phyloP scores from a whole-genome alignment of 2,888 invertebrate genomes.

The Meghimatium bilineatum region DNA sequence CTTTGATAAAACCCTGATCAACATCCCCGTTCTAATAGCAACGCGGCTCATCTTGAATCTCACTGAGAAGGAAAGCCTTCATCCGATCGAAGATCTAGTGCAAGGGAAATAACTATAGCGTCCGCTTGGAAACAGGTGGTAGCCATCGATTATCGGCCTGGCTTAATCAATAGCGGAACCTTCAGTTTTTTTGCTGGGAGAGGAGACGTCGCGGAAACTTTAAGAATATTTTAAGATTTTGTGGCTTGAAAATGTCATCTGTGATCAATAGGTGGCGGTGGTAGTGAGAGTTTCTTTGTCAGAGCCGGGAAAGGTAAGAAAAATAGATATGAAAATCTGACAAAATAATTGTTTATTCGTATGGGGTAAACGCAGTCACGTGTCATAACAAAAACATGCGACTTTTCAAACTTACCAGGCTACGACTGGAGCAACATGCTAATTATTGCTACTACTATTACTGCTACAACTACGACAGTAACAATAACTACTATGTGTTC shows the following conservation, averaged over 20 bases:
- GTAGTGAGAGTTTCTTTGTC: conserved; percentile 14
- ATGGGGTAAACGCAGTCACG: neutral
- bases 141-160: conserved; percentile 43
- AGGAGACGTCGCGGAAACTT: conserved; percentile 5
- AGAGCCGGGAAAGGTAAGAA: neutral
- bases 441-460: neutral
- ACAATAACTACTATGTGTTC: neutral
- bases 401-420: neutral
- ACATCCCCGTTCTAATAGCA: neutral
- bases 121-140: conserved; percentile 41
- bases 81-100: conserved; percentile 34
- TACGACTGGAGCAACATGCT: no score
- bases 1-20: neutral
- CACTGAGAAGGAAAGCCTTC: neutral
- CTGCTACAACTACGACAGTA: neutral
- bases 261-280: conserved; percentile 29
- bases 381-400: neutral
- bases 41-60: neutral
- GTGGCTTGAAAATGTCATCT: conserved; percentile 22
- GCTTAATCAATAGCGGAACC: conserved; percentile 21
- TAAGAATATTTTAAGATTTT: conserved; percentile 33
- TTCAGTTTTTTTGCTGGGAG: neutral
- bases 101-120: conserved; percentile 41
- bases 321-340: neutral
- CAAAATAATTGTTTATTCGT: neutral